Base-by-base conservation (phyloP, 2,888 invertebrate genomes). In the Bedellia somnulentella region DNA sequence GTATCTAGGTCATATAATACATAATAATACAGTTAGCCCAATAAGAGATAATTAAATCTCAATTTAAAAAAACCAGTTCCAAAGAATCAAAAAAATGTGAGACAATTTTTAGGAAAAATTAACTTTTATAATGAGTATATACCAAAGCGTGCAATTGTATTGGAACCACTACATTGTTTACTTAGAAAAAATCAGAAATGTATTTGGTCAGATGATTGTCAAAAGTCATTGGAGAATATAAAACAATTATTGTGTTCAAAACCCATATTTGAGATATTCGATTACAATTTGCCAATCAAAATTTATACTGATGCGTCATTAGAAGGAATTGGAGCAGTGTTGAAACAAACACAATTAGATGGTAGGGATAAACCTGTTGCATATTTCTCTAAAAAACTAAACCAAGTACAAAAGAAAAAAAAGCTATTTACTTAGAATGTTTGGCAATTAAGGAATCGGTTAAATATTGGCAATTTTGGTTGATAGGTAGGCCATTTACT, bases 271-370 rank as follows among this genome's bases (percentile, higher is more conserved):
- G 34, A 35, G 28, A 44, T 44, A 10, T 43, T 37, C 36, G 43
- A 42, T 31, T 26, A 16, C 21, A 15, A 40, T 15, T 32, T 41
- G 21, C 43, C 42, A 11, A 45, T 46, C 6, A 24, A 38, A 9
- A 45, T 44, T 23, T 42, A 43, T 25, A 44, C 42, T 8, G 44
- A 44, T 34, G 44, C 40, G 1, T 31, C 31, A 18, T 16, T 41
- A 18, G 14, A 38, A 26, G 43, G 43, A 3, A 14, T 44, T 9
- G 46, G 43, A 30, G 42, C 46, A n/a, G 27, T 46, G 3, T 31
- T 38, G 18, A 38, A 39, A 33, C 38, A 37, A 21, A 26, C 15
- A 31, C 35, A 38, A 16, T 13, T 18, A 11, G 12, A 40, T 24
- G 36, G 34, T 16, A 18, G 37, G 34, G 37, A 39, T 24, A 40